Evolutionary conservation across 2,888 invertebrate species (phyloP).

Genomic region (Lagria hirta): DNA sequence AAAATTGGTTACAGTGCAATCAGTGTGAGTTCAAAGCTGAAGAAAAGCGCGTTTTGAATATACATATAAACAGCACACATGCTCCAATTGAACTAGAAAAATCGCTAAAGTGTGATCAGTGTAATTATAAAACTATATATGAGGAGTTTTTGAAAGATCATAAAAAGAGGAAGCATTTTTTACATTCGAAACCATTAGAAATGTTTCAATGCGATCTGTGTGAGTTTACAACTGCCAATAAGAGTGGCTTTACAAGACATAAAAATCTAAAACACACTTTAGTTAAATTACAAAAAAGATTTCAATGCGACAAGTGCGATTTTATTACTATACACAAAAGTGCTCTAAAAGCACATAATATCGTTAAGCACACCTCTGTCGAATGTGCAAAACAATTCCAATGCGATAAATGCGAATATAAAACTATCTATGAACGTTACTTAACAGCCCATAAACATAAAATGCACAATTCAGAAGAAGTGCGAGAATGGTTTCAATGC

Average conservation of each 20-base stretch:
- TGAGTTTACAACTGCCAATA: neutral
- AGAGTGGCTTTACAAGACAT: neutral
- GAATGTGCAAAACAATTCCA: neutral
- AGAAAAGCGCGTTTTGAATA: too few species aligned
- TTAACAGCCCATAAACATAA: neutral
- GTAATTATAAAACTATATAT: too few species aligned
- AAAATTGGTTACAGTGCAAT: too few species aligned
- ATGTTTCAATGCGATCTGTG: too few species aligned
- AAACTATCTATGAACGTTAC: neutral
- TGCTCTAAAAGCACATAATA: neutral
- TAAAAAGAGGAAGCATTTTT: too few species aligned
- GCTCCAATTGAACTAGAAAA: too few species aligned
- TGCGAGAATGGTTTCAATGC: neutral
- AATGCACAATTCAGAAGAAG: neutral
- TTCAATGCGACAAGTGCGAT: neutral
- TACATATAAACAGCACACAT: too few species aligned
- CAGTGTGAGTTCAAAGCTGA: too few species aligned
- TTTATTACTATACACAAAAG: neutral
- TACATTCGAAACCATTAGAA: too few species aligned
- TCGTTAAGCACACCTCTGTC: neutral
- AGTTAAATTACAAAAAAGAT: neutral
- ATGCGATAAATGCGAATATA: constrained; percentile 1
- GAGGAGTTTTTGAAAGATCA: too few species aligned
- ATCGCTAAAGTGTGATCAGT: too few species aligned
- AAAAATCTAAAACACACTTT: neutral